Base-by-base conservation (phyloP, 53 echinoderm and acorn worm species). In the Stichopus horrens region DNA sequence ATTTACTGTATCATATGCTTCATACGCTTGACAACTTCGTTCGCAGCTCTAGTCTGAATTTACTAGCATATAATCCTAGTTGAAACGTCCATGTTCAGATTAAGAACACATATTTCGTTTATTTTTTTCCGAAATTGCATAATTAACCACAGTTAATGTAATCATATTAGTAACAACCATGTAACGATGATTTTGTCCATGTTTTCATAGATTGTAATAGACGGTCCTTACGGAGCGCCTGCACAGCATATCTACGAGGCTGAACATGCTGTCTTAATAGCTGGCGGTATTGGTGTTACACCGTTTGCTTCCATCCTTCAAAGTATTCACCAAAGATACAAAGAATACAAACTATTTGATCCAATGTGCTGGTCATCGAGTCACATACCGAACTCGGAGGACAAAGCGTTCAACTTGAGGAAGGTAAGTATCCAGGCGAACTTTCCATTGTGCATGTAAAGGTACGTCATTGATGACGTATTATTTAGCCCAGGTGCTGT, bases 241-340 rank as follows among this genome's bases (percentile, higher is more conserved):
- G 91, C 97, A 0, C 95, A 97, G 92, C 95, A 95, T 73, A 97
- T 97, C 56, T 95, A 95, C 86, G 92, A 95, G 58, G 91, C 92
- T 11, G 97, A 97, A 73, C 97, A 97, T 85, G 97, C 97, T 53
- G 97, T 97, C 55, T 86, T 97, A 74, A 95, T 97, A 21, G 97
- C 93, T 9, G 97, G 94, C 10, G 97, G 97, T 18, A 97, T 97
- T 22, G 97, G 97, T 4, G 90, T 97, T 23, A 97, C 97, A 37
- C 97, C 97, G 54, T 97, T 97, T 56, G 97, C 97, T 7, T 97
- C 97, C 54, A 97, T 97, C 23, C 91, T 97, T 52, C 97, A 97
- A 83, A 97, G 97, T 59, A 97, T 97, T 13, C 97, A 97, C 76
- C 91, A 93, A 65, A 85, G 94, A 22, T 94, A 97, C 88, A 97